Conservation (phyloP, 2,113 vertebrate genomes). For the Helogale parvula region DNA sequence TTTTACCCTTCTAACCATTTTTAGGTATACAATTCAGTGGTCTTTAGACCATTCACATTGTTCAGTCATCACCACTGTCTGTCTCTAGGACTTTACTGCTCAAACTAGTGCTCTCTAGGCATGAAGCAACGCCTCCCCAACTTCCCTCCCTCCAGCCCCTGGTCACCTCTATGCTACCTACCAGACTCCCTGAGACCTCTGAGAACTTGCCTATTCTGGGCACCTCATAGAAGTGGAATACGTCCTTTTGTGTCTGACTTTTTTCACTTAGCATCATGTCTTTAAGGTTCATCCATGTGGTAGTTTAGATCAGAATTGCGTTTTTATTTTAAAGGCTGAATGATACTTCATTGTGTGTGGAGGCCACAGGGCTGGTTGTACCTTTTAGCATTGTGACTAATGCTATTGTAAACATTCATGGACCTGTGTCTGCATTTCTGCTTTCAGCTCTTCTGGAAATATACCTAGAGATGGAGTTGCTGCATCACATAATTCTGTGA, state of each 20-base stretch:
- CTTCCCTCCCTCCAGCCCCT: accelerated
- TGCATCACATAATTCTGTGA: background rate
- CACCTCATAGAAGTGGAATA: background rate
- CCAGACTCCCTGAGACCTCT: background rate
- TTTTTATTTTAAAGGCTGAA: background rate
- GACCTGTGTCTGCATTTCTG: background rate
- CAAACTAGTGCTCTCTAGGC: background rate
- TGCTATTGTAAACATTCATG: background rate
- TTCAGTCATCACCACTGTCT: no score
- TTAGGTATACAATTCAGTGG: background rate
- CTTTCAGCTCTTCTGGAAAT: background rate
- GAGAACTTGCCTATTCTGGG: background rate
- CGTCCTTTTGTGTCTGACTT: background rate
- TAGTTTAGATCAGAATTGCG: background rate
- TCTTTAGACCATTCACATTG: background rate
- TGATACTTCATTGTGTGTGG: background rate
- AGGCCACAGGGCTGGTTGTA: background rate
- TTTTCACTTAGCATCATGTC: background rate
- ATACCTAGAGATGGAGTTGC: background rate
- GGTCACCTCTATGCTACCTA: background rate
- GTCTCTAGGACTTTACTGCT: background rate
- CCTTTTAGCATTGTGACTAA: background rate
- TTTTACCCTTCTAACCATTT: background rate
- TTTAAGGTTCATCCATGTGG: background rate
- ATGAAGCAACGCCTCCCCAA: background rate